Evolutionary conservation across 2,113 vertebrate species (phyloP).

Genomic region (Pao palembangensis): DNA sequence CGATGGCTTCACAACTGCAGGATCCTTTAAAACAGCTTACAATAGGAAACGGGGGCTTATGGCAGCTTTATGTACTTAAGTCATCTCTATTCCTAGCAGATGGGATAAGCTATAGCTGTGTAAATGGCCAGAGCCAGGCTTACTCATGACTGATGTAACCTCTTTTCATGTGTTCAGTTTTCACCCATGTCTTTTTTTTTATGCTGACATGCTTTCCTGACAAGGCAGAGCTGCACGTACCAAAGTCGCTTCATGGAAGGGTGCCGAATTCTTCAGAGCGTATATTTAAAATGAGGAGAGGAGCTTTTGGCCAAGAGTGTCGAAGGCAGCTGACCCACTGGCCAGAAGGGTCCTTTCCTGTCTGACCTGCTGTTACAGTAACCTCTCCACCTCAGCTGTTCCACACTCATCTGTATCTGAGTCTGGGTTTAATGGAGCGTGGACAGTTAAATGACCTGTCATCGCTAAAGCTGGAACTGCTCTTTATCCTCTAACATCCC

Average conservation of each 20-base stretch:
- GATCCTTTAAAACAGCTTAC: conserved; percentile 73
- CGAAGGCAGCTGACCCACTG: conserved; percentile 55
- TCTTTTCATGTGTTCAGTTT: conserved; percentile 28
- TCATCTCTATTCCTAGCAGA: conserved; percentile 60
- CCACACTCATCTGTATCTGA: neutral
- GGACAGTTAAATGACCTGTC: conserved; percentile 3
- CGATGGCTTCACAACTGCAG: conserved; percentile 64
- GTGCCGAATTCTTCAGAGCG: neutral
- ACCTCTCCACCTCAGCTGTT: conserved; percentile 58
- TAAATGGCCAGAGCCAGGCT: conserved; percentile 47
- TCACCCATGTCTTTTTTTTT: conserved; percentile 19
- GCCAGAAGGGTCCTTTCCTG: conserved; percentile 50
- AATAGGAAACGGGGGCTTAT: conserved; percentile 73
- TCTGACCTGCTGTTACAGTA: conserved; percentile 52
- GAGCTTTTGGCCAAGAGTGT: conserved; percentile 15
- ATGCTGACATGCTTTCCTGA: conserved; percentile 3
- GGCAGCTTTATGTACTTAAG: conserved; percentile 69
- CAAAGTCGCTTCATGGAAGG: neutral
- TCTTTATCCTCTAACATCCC: conserved; percentile 48
- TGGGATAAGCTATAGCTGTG: conserved; percentile 54
- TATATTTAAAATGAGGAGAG: conserved; percentile 1
- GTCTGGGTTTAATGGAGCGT: no score
- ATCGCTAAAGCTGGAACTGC: conserved; percentile 45
- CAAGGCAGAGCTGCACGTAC: neutral
- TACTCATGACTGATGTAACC: conserved; percentile 49